Conservation (phyloP, 2,888 invertebrate genomes). For the Cephonodes hylas region DNA sequence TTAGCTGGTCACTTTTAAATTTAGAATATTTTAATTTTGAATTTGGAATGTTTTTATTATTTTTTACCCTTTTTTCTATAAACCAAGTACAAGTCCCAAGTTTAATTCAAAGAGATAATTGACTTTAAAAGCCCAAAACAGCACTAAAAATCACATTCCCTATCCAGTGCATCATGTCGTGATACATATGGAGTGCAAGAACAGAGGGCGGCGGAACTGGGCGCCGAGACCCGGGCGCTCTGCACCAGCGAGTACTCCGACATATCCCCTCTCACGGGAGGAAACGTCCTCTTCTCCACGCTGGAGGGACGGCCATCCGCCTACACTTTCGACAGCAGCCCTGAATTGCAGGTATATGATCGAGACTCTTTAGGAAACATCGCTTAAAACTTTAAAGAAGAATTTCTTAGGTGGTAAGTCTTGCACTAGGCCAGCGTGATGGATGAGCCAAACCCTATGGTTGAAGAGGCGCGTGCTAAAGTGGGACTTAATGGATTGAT, state of each 20-base stretch:
- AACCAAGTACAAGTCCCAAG: not conserved
- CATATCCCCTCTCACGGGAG: conserved; percentile 96
- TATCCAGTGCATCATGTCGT: conserved; percentile 91
- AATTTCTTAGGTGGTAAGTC: no score
- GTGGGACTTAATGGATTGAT: no score
- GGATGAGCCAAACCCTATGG: no score
- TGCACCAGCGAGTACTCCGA: conserved; percentile 99
- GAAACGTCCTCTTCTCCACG: conserved; percentile 97
- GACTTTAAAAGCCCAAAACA: not conserved
- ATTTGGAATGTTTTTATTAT: no score
- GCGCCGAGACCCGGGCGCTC: conserved; percentile 94
- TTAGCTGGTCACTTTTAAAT: no score
- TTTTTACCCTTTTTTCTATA: no score
- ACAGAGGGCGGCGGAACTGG: conserved; percentile 85
- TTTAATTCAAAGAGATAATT: not conserved
- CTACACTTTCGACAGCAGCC: conserved; percentile 93
- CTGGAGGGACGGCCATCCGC: conserved; percentile 97
- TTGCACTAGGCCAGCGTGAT: no score
- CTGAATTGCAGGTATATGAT: conserved; percentile 90
- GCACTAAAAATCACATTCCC: not conserved
- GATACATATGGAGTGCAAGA: conserved; percentile 94
- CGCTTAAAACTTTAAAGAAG: no score
- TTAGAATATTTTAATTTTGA: no score
- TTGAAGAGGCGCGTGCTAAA: no score
- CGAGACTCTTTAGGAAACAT: no score